phyloP scores from a whole-genome alignment of 1,140 invertebrate species.

The Scylla paramamosain region DNA sequence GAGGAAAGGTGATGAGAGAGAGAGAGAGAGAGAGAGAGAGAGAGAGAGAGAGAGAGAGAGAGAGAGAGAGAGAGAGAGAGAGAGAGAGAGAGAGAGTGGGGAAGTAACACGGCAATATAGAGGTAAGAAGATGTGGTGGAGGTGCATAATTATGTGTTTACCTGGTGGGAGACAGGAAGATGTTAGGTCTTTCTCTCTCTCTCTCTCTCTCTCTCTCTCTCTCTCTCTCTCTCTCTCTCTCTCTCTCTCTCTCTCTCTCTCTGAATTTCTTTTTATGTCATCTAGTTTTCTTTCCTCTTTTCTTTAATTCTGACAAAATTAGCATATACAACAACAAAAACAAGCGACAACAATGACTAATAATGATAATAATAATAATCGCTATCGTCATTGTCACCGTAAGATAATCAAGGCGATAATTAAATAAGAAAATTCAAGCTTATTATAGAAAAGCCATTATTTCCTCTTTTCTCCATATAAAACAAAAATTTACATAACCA shows the following conservation, averaged over 20 bases:
- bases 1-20: conserved; percentile 9
- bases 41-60: conserved; percentile 36
- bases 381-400: too few relatives aligned
- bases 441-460: too few relatives aligned
- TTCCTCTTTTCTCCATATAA: too few relatives aligned
- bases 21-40: conserved; percentile 40
- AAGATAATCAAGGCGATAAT: too few relatives aligned
- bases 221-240: background rate
- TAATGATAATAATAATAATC: too few relatives aligned
- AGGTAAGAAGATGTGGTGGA: background rate
- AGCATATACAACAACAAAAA: too few relatives aligned
- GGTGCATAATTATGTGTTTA: conserved; percentile 32
- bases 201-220: background rate
- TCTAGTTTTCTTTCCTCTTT: background rate
- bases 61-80: conserved; percentile 38
- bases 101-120: background rate
- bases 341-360: too few relatives aligned
- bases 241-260: conserved; percentile 37
- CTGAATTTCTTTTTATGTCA: background rate
- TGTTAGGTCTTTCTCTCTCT: background rate
- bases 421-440: too few relatives aligned
- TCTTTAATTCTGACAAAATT: background rate
- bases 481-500: too few relatives aligned
- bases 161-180: background rate
- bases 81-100: conserved; percentile 42